Evolutionary conservation across 2,797 vertebrate species (phyloP), one percentile per base, ranked within the genome.

Genomic region (Neosalanx taihuensis): DNA sequence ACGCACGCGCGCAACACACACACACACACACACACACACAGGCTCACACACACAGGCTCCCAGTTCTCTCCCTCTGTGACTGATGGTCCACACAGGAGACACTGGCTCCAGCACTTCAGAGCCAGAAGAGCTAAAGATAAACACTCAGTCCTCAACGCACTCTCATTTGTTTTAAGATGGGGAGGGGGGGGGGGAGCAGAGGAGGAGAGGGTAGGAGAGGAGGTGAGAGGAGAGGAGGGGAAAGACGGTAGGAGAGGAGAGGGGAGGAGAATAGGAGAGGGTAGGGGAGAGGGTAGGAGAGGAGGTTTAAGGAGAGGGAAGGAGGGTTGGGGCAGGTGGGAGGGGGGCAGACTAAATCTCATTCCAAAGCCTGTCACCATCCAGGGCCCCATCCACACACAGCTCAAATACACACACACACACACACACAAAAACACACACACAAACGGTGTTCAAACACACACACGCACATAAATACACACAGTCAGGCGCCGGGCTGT

Each of bases 141-240:
- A 89, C 89, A 86, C 86, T 83, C 37, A 71, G 83, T 80, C 81
- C 85, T 77, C 37, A 74, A 84, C 78, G 26, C 77, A 59, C 79
- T 89, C 80, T 88, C 88, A 89, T 91, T 90, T 88, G 84, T 87
- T 90, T 83, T 88, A 87, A 90, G 87, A 82, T 57, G 83, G 81
- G 37, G 37, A 10, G 10, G 37, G 2, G 9, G 5, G 33, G 5
- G 5, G 33, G n/a, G n/a, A n/a, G n/a, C n/a, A n/a, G n/a, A n/a
- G n/a, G n/a, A n/a, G n/a, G n/a, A n/a, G n/a, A n/a, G n/a, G n/a
- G n/a, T n/a, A n/a, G n/a, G n/a, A n/a, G n/a, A n/a, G n/a, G n/a
- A n/a, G n/a, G n/a, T n/a, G n/a, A n/a, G n/a, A n/a, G n/a, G n/a
- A n/a, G n/a, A n/a, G n/a, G n/a, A n/a, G n/a, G n/a, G n/a, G n/a